Evolutionary conservation across 2,113 vertebrate species (phyloP), one percentile per base, ranked within the genome.

Genomic region (Gadus chalcogrammus): DNA sequence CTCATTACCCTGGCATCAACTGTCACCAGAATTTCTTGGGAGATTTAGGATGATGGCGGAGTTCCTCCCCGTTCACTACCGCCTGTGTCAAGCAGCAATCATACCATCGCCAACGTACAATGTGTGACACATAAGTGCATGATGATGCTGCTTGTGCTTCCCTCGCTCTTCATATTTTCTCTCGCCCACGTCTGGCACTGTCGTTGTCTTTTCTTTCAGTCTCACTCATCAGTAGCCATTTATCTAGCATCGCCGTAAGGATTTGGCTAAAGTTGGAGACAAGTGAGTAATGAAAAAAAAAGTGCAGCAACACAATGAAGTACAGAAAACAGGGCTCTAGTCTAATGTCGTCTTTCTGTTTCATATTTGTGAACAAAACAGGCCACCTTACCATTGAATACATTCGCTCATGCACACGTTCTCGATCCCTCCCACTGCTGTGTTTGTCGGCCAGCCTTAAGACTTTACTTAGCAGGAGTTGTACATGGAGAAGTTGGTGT

Each of bases 41-140:
- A 7, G 65, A 56, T 65, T 48, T 42, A 56, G 67, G 28, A 59
- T 66, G 70, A 22, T 38, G 3, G 12, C 22, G 20, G 59, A 31
- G 35, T 58, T 42, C 24, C n/a, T 61, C 20, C 20, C 35, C 5
- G 27, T 61, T 58, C 55, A 31, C 13, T 12, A 15, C 16, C 61
- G 60, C 53, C n/a, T 22, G 35, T 55, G 59, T 72, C 48, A 63
- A 55, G 67, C 18, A 65, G 53, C 35, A 27, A 55, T 74, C 18
- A 16, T 27, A 22, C 35, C 4, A 15, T 55, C 64, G 27, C 67
- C 64, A 68, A 18, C 65, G 22, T 48, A 22, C 3, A 18, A 16
- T 12, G 35, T 60, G 64, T 70, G 65, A 71, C 52, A 52, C 18
- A 53, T 68, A 71, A 38, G 53, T 6, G 24, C 9, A 20, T 68